Conservation (phyloP, 2,888 invertebrate species). For the Limnephilus lunatus region DNA sequence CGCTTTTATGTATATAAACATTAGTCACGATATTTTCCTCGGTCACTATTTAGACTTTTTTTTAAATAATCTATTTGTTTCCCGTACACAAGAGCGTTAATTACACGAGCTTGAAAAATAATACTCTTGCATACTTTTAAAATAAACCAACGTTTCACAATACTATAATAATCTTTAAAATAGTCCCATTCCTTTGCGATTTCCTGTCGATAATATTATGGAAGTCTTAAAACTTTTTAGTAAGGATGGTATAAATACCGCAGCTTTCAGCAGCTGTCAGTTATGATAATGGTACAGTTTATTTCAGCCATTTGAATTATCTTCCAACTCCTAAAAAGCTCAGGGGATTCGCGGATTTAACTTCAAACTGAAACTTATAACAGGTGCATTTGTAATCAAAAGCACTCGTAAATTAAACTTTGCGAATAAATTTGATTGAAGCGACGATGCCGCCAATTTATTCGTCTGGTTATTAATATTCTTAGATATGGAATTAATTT, state of each 20-base stretch:
- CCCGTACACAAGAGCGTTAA: neutral
- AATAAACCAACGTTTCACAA: neutral
- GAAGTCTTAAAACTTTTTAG: neutral
- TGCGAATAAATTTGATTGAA: neutral
- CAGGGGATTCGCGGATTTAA: conserved; percentile 19
- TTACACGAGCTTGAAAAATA: neutral
- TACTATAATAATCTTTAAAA: neutral
- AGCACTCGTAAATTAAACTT: conserved; percentile 18
- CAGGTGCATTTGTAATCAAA: conserved; percentile 53
- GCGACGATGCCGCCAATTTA: neutral
- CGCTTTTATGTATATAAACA: neutral
- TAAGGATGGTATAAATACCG: neutral
- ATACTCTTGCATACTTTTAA: neutral
- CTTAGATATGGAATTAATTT: neutral
- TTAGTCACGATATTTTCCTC: too few species aligned
- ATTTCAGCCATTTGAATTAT: conserved; percentile 33
- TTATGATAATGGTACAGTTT: conserved; percentile 40
- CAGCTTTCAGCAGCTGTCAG: conserved; percentile 33
- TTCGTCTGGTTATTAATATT: neutral
- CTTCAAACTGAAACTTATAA: conserved; percentile 30
- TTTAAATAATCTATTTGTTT: neutral
- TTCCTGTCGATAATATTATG: neutral
- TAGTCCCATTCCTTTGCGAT: neutral
- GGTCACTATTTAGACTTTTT: neutral
- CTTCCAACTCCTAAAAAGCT: conserved; percentile 18